phyloP scores from a whole-genome alignment of 2,113 vertebrate genomes.

The Pelvicachromis taeniatus region DNA sequence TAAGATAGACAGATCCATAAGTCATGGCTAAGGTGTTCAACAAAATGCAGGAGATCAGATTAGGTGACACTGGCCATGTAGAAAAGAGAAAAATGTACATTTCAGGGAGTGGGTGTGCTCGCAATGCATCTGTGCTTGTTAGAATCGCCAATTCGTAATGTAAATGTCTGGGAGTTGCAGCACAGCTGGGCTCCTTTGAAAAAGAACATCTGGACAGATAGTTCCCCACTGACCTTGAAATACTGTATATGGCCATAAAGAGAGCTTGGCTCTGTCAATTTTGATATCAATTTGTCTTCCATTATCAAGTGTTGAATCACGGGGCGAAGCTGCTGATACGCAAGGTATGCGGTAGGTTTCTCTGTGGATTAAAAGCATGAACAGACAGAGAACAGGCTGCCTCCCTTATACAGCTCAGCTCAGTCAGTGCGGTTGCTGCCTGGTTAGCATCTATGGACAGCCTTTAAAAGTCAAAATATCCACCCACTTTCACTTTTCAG shows the following conservation, averaged over 20 bases:
- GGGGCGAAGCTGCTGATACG: background rate
- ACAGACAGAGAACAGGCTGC: background rate
- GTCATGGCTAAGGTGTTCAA: background rate
- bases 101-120: background rate
- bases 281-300: background rate
- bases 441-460: constrained; percentile 32
- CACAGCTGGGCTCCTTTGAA: background rate
- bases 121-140: background rate
- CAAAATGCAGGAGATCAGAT: background rate
- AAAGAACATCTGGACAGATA: background rate
- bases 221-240: background rate
- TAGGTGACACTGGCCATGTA: background rate
- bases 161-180: background rate
- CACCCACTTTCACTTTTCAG: constrained; percentile 6
- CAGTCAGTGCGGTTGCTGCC: background rate
- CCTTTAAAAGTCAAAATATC: constrained; percentile 29
- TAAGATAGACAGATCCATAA: background rate
- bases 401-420: background rate
- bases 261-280: background rate
- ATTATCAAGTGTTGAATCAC: constrained; percentile 6
- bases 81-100: background rate
- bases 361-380: background rate
- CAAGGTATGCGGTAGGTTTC: background rate
- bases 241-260: background rate
- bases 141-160: background rate